Evolutionary conservation across 2,888 invertebrate species (phyloP).

Genomic region (Brachylomia viminalis): DNA sequence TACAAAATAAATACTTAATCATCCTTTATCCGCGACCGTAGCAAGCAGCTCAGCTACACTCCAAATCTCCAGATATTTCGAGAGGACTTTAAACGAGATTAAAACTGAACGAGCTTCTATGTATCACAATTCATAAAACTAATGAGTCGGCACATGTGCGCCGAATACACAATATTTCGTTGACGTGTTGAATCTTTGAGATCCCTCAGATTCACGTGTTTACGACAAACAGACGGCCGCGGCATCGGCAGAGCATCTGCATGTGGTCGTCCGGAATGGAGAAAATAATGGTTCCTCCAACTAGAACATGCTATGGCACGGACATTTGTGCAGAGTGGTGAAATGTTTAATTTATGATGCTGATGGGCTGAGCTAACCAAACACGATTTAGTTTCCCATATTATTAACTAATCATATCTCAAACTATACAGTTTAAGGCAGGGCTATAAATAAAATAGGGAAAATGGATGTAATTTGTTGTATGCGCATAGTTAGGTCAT

Average conservation of each 20-base stretch:
- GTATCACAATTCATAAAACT: constrained; percentile 40
- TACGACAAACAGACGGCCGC: constrained; percentile 10
- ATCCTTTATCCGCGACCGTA: not conserved
- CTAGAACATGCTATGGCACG: not conserved
- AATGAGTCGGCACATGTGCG: constrained; percentile 43
- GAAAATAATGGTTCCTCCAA: not conserved
- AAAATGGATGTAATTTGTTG: constrained; percentile 11
- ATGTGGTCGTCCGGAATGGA: not conserved
- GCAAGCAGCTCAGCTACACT: constrained; percentile 3
- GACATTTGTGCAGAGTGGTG: too few species aligned
- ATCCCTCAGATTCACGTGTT: constrained; percentile 16
- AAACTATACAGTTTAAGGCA: not conserved
- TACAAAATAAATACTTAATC: not conserved
- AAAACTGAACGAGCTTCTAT: constrained; percentile 18
- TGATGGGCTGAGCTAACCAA: too few species aligned
- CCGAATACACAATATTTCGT: constrained; percentile 5
- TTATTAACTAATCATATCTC: not conserved
- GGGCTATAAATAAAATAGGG: not conserved
- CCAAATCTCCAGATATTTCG: constrained; percentile 32
- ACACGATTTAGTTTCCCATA: not conserved
- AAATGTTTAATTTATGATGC: not conserved
- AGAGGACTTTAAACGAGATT: constrained; percentile 32
- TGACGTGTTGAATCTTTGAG: constrained; percentile 5
- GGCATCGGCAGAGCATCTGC: not conserved
- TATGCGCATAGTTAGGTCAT: not conserved